phyloP scores from a whole-genome alignment of 2,797 vertebrate genomes.

The Dipus sagitta region DNA sequence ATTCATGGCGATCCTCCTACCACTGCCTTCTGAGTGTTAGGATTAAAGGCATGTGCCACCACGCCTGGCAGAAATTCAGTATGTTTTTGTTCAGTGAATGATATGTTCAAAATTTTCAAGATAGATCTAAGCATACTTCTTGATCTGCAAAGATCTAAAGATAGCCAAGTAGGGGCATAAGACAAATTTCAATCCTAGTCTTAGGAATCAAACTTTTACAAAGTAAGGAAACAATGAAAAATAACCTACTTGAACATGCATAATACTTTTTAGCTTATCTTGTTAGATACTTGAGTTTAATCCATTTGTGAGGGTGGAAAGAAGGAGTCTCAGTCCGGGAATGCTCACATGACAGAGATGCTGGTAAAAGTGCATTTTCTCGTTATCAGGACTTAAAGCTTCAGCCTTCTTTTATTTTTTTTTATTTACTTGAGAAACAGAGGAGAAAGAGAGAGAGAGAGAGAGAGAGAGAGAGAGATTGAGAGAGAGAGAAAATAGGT shows the following conservation, averaged over 20 bases:
- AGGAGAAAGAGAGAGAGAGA: too few relatives aligned
- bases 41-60: too few relatives aligned
- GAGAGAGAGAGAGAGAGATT: too few relatives aligned
- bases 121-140: not conserved
- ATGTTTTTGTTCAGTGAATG: not conserved
- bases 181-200: not conserved
- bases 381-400: not conserved
- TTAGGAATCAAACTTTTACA: not conserved
- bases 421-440: too few relatives aligned
- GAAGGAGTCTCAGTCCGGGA: not conserved
- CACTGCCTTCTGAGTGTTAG: too few relatives aligned
- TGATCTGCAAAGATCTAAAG: not conserved
- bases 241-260: not conserved
- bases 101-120: not conserved
- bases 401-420: not conserved
- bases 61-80: too few relatives aligned
- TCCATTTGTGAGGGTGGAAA: not conserved
- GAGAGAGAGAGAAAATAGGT: too few relatives aligned
- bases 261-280: not conserved
- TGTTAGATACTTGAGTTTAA: not conserved
- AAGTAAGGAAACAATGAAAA: not conserved
- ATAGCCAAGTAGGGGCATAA: not conserved
- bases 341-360: not conserved
- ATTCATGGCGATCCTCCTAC: too few relatives aligned
- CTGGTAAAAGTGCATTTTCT: constrained; percentile 10